Evolutionary conservation across 2,888 invertebrate genomes (phyloP).

Genomic region (Drosophila diplacantha): DNA sequence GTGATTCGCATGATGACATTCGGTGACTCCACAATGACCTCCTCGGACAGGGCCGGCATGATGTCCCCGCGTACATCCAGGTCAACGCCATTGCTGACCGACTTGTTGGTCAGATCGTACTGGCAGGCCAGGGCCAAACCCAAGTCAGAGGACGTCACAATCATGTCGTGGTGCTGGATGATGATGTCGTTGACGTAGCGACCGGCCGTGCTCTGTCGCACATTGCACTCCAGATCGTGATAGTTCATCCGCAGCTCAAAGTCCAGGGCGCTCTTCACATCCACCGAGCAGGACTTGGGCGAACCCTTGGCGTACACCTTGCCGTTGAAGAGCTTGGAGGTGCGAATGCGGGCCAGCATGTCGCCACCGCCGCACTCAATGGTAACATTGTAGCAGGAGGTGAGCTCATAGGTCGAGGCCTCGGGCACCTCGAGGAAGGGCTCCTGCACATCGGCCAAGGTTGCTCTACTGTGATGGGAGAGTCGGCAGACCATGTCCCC

Average conservation of each 20-base stretch:
- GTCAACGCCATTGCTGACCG: constrained; percentile 93
- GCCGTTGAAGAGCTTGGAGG: constrained; percentile 87
- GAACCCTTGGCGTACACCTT: constrained; percentile 85
- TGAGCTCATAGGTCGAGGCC: constrained; percentile 93
- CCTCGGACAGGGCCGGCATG: constrained; percentile 89
- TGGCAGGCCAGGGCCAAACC: constrained; percentile 94
- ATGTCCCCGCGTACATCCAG: constrained; percentile 92
- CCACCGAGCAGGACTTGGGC: constrained; percentile 93
- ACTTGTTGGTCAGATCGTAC: constrained; percentile 95
- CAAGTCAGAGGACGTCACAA: constrained; percentile 94
- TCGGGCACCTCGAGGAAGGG: constrained; percentile 94
- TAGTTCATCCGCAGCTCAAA: constrained; percentile 95
- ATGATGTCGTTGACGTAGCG: constrained; percentile 93
- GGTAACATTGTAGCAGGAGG: constrained; percentile 95
- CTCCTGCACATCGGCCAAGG: constrained; percentile 92
- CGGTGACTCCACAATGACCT: constrained; percentile 94
- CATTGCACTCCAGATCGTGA: constrained; percentile 94
- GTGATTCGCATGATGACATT: constrained; percentile 97
- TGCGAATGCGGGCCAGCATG: constrained; percentile 95
- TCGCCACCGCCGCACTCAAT: constrained; percentile 95
- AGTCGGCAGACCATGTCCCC: constrained; percentile 79
- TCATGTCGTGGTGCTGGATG: constrained; percentile 95
- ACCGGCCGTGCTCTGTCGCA: constrained; percentile 91
- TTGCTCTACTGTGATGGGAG: constrained; percentile 93
- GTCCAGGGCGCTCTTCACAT: constrained; percentile 91